Evolutionary conservation across 2,888 invertebrate genomes (phyloP).

Genomic region (Aleiodes leptofemur): DNA sequence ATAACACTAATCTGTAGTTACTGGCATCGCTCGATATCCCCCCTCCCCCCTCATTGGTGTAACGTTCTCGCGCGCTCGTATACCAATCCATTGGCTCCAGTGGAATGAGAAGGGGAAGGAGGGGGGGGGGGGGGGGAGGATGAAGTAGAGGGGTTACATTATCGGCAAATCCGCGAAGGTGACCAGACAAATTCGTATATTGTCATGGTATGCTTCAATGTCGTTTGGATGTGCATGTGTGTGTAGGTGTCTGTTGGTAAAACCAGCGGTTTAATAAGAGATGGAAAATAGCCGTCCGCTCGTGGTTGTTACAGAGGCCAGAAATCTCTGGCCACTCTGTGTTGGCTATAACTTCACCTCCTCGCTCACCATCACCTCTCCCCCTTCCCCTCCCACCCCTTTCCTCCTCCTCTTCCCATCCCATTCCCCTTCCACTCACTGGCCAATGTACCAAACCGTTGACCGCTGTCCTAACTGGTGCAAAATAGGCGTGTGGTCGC

Average conservation of each 20-base stretch:
- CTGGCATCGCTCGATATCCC: slow-evolving; percentile 67
- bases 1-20: slow-evolving; percentile 75
- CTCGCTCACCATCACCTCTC: background rate
- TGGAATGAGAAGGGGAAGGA: slow-evolving; percentile 14
- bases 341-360: slow-evolving; percentile 39
- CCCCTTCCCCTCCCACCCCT: background rate
- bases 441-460: slow-evolving; percentile 38
- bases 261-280: slow-evolving; percentile 29
- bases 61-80: slow-evolving; percentile 51
- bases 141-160: slow-evolving; percentile 62
- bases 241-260: background rate
- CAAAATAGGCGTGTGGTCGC: slow-evolving; percentile 69
- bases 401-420: too few species aligned
- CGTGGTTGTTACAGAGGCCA: slow-evolving; percentile 19
- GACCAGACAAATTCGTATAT: slow-evolving; percentile 35
- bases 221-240: background rate
- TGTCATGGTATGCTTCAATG: too few species aligned
- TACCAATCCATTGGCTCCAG: slow-evolving; percentile 52
- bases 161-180: slow-evolving; percentile 71
- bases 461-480: slow-evolving; percentile 64
- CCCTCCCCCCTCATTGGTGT: slow-evolving; percentile 27
- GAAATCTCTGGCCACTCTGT: slow-evolving; percentile 34
- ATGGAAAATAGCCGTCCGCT: slow-evolving; percentile 18
- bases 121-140: slow-evolving; percentile 28
- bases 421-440: background rate